Base-by-base conservation (phyloP, 2,888 invertebrate genomes). In the Drosophila rubida region DNA sequence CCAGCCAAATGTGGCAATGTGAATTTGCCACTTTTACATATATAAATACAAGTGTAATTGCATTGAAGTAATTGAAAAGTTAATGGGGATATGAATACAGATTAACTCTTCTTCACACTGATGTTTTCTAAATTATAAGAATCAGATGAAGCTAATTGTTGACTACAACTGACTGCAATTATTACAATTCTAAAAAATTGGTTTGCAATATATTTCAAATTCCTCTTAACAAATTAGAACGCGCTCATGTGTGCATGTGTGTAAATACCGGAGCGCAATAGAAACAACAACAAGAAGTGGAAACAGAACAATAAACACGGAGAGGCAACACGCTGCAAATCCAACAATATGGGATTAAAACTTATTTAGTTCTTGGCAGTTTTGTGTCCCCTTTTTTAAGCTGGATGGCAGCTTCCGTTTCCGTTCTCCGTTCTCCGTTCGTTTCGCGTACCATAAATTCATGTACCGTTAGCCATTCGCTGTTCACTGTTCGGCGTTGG, bases 261-360 rank as follows among this genome's bases (percentile, higher is more conserved):
- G 32, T 44, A 23, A 27, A 30, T 41, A 44, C 13, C 30, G 9
- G 32, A 32, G 4, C 4, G 4, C 32, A 32, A 32, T 32, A n/a
- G 32, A 41, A 41, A n/a, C 7, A 44, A 27, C 11, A 62, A 35
- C 14, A 39, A 50, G 37, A 62, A 51, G 35, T 35, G 19, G 13
- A 11, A 37, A 4, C 16, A 41, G 27, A 54, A 32, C 32, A 42
- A 54, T 32, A 42, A 53, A 53, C n/a, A 53, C 13, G 8, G 7
- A n/a, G 11, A 57, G 45, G 41, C 46, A 69, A 64, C 50, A 55
- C 45, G 66, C 51, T 75, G 41, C 35, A 50, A 53, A 53, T 30
- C 67, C 72, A 83, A 69, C 80, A 61, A 72, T 77, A 86, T 83
- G 63, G 80, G 80, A 82, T 86, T 82, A 83, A 86, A 83, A 86